phyloP scores from a whole-genome alignment of 1,140 invertebrate species.

The Portunus trituberculatus region DNA sequence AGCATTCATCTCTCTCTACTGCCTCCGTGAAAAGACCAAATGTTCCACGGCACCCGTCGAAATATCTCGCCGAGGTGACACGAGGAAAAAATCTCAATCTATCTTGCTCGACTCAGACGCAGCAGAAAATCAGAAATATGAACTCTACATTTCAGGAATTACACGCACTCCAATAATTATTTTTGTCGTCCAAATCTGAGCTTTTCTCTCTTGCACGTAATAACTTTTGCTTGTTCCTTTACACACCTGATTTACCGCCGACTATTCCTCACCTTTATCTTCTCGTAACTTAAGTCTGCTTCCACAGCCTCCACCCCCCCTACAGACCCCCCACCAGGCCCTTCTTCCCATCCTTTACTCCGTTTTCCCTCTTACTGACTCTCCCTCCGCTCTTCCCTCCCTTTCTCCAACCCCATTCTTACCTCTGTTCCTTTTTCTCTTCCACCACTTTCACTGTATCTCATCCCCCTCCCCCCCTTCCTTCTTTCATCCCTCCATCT shows the following conservation, averaged over 20 bases:
- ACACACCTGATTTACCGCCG: constrained; percentile 70
- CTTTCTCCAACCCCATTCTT: background rate
- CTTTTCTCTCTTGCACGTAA: constrained; percentile 68
- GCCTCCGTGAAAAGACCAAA: background rate
- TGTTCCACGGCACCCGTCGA: background rate
- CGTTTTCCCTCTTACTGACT: constrained; percentile 35
- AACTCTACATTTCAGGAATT: constrained; percentile 49
- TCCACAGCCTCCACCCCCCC: constrained; percentile 14
- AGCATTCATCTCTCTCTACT: background rate
- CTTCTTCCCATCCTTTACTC: background rate
- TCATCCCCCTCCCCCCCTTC: background rate
- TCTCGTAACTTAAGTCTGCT: constrained; percentile 67
- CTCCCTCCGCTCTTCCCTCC: background rate
- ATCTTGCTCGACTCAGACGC: background rate
- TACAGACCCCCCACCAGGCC: background rate
- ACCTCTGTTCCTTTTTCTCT: background rate
- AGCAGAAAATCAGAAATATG: constrained; percentile 56
- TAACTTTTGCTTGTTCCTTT: constrained; percentile 71
- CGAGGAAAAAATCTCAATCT: background rate
- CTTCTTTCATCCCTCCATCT: background rate
- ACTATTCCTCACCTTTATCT: constrained; percentile 74
- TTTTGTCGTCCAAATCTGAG: constrained; percentile 65
- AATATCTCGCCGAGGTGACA: background rate
- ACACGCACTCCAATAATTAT: constrained; percentile 62
- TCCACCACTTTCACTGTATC: background rate